Percentiles rank a stretch among this genome's conserved stretches.
Conservation (phyloP, 2,888 invertebrate species). For the Lypha dubia region DNA sequence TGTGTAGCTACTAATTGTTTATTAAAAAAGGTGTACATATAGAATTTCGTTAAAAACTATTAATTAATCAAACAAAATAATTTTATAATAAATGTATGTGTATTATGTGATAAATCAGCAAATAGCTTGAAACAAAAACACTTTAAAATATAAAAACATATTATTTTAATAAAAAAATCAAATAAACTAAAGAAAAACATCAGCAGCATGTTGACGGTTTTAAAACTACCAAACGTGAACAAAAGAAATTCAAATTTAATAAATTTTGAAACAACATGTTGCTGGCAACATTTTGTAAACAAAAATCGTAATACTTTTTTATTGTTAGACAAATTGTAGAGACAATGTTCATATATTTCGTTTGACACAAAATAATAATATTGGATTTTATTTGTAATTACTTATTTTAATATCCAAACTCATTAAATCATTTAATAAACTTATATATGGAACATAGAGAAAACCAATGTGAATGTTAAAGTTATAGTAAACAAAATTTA, state of each 20-base stretch:
- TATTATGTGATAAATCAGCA: conserved; percentile 64
- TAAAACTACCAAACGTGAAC: not conserved
- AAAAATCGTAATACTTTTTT: not conserved
- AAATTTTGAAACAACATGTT: conserved; percentile 7
- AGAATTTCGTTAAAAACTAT: conserved; percentile 23
- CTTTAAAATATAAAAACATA: not conserved
- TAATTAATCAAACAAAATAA: conserved; percentile 34
- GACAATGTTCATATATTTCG: not conserved
- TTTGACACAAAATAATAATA: not conserved
- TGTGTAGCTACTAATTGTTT: conserved; percentile 36
- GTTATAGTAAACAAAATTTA: conserved; percentile 74
- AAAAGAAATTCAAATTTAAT: not conserved
- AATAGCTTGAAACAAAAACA: conserved; percentile 42
- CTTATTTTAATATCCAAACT: not conserved
- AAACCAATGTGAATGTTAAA: conserved; percentile 56
- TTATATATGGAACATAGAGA: conserved; percentile 4
- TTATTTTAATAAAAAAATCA: conserved; percentile 36
- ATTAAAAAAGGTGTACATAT: conserved; percentile 25
- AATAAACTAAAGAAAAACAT: not conserved
- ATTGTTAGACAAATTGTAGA: not conserved
- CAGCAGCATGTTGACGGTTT: conserved; percentile 32
- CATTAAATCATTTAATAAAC: not conserved
- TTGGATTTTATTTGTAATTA: not conserved
- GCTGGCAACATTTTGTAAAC: conserved; percentile 47
- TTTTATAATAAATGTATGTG: conserved; percentile 40